Percentiles rank a stretch among this genome's conserved stretches.
Evolutionary conservation across 2,888 invertebrate genomes (phyloP).

Genomic region (Agrypnus murinus): DNA sequence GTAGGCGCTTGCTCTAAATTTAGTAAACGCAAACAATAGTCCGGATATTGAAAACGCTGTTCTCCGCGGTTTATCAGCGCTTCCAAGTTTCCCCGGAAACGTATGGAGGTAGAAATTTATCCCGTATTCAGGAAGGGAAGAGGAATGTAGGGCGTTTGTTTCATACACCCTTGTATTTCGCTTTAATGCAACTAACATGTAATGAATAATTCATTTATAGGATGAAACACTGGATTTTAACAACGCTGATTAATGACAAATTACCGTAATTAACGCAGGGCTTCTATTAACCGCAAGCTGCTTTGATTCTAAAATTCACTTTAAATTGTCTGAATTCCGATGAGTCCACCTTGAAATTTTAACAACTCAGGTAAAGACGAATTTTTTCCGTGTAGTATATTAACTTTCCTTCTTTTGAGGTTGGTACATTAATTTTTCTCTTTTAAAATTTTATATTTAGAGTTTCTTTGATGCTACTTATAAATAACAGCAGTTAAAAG

Average conservation of each 20-base stretch:
- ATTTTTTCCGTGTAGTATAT: background rate
- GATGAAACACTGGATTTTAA: slow-evolving; percentile 14
- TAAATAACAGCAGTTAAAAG: background rate
- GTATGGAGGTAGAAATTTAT: slow-evolving; percentile 35
- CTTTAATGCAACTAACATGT: slow-evolving; percentile 33
- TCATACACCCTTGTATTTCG: slow-evolving; percentile 17
- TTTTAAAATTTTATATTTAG: background rate
- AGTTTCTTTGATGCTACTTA: background rate
- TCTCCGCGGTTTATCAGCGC: slow-evolving; percentile 38
- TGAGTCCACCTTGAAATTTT: background rate
- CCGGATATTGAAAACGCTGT: slow-evolving; percentile 44
- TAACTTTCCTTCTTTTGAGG: background rate
- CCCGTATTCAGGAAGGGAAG: slow-evolving; percentile 35
- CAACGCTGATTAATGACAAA: slow-evolving; percentile 32
- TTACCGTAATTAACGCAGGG: slow-evolving; percentile 8
- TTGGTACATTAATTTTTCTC: slow-evolving; percentile 10
- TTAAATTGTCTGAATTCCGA: background rate
- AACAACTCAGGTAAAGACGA: background rate
- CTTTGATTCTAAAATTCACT: slow-evolving; percentile 6
- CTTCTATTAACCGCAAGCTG: slow-evolving; percentile 14
- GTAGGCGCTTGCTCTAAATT: slow-evolving; percentile 37
- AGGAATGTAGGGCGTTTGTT: slow-evolving; percentile 27
- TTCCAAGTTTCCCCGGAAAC: slow-evolving; percentile 41
- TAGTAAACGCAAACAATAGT: slow-evolving; percentile 41
- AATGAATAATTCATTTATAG: slow-evolving; percentile 30